Conservation (phyloP, 2,113 vertebrate genomes). For the Propithecus coquereli region DNA sequence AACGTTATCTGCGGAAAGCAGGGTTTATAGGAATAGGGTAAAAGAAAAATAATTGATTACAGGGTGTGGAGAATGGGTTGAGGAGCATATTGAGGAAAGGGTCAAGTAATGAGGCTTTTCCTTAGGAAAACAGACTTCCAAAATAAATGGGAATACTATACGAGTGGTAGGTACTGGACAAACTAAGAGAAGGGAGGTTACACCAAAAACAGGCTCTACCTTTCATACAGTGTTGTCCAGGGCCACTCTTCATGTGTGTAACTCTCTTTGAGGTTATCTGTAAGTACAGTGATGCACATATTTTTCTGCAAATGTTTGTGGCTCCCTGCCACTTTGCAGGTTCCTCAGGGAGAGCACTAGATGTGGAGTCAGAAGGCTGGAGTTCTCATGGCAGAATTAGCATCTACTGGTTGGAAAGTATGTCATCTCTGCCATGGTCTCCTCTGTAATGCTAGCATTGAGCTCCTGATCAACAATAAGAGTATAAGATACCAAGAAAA, state of each 20-base stretch:
- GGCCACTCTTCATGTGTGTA: neutral
- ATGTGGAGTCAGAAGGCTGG: neutral
- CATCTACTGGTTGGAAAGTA: neutral
- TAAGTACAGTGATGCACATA: neutral
- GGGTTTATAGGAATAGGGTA: neutral
- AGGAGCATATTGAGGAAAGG: neutral
- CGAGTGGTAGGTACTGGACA: neutral
- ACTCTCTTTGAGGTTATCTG: neutral
- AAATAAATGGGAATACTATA: neutral
- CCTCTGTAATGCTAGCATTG: neutral
- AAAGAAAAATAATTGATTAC: neutral
- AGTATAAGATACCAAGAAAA: conserved; percentile 10
- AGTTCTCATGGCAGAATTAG: neutral
- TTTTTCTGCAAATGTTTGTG: neutral
- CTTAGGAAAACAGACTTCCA: neutral
- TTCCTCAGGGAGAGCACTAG: neutral
- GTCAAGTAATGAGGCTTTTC: neutral
- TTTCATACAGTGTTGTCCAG: neutral
- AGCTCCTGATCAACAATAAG: neutral
- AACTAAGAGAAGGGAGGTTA: neutral
- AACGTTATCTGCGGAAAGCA: neutral
- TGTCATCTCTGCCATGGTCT: neutral
- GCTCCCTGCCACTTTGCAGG: neutral
- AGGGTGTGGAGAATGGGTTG: too few relatives aligned
- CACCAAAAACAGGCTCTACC: neutral